Evolutionary conservation across 2,113 vertebrate species (phyloP).

Genomic region (Microtus richardsoni): DNA sequence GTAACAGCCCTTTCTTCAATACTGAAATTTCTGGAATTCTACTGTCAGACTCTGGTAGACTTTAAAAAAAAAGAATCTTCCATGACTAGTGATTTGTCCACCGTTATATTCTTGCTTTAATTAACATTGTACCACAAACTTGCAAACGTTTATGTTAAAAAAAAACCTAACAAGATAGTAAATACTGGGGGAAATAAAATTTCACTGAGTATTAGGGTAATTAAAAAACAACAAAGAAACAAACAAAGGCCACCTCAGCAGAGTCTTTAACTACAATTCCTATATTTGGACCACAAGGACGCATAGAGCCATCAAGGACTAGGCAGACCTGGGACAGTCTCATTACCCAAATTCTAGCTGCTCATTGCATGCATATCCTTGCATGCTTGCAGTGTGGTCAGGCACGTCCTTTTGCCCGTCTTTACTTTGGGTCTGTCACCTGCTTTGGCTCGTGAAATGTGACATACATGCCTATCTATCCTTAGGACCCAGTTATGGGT

Average conservation of each 20-base stretch:
- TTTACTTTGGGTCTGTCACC: neutral
- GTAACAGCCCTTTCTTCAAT: neutral
- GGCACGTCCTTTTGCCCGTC: neutral
- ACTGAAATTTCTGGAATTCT: neutral
- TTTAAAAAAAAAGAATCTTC: neutral
- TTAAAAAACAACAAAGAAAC: neutral
- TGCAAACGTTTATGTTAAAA: neutral
- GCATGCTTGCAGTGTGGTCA: neutral
- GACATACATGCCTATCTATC: fast-evolving
- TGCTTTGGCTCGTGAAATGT: neutral
- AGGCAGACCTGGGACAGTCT: too few species aligned
- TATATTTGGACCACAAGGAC: neutral
- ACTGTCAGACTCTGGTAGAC: neutral
- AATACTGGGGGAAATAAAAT: neutral
- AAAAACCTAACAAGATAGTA: neutral
- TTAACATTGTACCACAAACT: neutral
- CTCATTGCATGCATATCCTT: neutral
- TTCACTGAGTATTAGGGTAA: neutral
- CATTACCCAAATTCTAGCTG: neutral
- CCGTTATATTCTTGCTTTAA: neutral
- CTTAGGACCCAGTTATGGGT: neutral
- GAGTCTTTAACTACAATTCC: neutral
- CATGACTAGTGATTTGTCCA: neutral
- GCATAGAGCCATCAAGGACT: neutral
- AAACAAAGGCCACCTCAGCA: neutral